Evolutionary conservation across 2,797 vertebrate species (phyloP).

Genomic region (Sarcoramphus papa): DNA sequence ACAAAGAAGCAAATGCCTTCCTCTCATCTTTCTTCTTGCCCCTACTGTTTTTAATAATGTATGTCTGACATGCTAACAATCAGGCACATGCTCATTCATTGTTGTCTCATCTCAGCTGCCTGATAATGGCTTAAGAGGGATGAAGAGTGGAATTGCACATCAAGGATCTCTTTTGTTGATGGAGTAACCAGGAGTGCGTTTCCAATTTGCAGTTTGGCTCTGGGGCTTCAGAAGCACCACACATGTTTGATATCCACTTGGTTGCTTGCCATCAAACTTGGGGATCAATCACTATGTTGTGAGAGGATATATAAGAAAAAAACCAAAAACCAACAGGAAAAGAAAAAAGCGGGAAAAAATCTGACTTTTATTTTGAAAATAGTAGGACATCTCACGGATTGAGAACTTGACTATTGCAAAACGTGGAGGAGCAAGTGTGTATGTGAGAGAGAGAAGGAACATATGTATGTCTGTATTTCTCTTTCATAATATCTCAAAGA

Average conservation of each 20-base stretch:
- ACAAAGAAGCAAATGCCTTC: conserved; percentile 45
- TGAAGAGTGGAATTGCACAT: conserved; percentile 61
- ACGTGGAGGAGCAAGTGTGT: not conserved
- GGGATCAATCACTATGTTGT: conserved; percentile 11
- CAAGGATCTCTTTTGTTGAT: conserved; percentile 54
- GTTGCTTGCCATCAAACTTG: conserved; percentile 32
- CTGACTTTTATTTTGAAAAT: not conserved
- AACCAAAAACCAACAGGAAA: fast-evolving
- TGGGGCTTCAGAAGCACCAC: conserved; percentile 30
- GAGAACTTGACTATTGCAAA: not conserved
- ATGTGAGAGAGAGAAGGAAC: not conserved
- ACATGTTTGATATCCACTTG: conserved; percentile 40
- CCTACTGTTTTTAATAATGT: conserved; percentile 63
- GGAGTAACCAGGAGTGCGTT: conserved; percentile 36
- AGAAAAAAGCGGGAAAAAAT: fast-evolving
- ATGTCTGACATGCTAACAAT: conserved; percentile 62
- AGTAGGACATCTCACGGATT: not conserved
- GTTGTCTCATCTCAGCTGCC: conserved; percentile 67
- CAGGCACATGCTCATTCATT: conserved; percentile 47
- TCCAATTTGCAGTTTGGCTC: conserved; percentile 69
- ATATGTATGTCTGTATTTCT: not conserved
- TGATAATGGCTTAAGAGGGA: conserved; percentile 51
- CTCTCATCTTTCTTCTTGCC: conserved; percentile 32
- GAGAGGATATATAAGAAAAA: not conserved
- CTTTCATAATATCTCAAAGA: not conserved